phyloP scores from a whole-genome alignment of 2,888 invertebrate species.

The Drosophila siamana region DNA sequence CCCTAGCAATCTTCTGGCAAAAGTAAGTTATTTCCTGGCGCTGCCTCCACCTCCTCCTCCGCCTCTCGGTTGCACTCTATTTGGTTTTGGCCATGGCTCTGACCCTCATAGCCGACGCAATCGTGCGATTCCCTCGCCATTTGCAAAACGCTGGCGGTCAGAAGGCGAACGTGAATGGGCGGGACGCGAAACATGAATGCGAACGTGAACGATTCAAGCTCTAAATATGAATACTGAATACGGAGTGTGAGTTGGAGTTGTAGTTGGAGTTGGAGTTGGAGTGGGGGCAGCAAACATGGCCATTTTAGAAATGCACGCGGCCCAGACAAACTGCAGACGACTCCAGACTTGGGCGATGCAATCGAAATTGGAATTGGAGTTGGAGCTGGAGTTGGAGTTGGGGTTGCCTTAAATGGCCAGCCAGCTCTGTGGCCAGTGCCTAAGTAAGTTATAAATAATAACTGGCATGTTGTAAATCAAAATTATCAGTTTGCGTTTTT shows the following conservation, averaged over 20 bases:
- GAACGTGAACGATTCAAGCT: slow-evolving; percentile 34
- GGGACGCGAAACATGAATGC: slow-evolving; percentile 45
- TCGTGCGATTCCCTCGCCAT: slow-evolving; percentile 37
- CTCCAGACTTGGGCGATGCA: not conserved
- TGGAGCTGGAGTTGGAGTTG: too few relatives aligned
- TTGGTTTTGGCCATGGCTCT: not conserved
- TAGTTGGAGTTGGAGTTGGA: not conserved
- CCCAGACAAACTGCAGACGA: slow-evolving; percentile 48
- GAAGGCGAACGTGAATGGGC: slow-evolving; percentile 79
- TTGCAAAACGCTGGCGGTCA: slow-evolving; percentile 65
- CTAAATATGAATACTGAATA: slow-evolving; percentile 41
- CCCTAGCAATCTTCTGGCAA: slow-evolving; percentile 42
- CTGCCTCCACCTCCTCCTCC: slow-evolving; percentile 48
- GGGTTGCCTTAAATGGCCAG: slow-evolving; percentile 64
- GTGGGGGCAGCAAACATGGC: slow-evolving; percentile 42
- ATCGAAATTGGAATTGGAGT: slow-evolving; percentile 2
- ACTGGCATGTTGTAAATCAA: slow-evolving; percentile 86
- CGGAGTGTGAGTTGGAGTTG: not conserved
- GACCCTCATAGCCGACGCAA: slow-evolving; percentile 1
- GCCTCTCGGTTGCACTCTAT: not conserved
- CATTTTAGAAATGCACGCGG: slow-evolving; percentile 56
- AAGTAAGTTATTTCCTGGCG: slow-evolving; percentile 81
- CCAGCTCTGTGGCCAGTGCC: slow-evolving; percentile 51
- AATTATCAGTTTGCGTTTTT: slow-evolving; percentile 83
- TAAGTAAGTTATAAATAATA: slow-evolving; percentile 86